Evolutionary conservation across 2,113 vertebrate genomes (phyloP).

Genomic region (Leptosomus discolor): DNA sequence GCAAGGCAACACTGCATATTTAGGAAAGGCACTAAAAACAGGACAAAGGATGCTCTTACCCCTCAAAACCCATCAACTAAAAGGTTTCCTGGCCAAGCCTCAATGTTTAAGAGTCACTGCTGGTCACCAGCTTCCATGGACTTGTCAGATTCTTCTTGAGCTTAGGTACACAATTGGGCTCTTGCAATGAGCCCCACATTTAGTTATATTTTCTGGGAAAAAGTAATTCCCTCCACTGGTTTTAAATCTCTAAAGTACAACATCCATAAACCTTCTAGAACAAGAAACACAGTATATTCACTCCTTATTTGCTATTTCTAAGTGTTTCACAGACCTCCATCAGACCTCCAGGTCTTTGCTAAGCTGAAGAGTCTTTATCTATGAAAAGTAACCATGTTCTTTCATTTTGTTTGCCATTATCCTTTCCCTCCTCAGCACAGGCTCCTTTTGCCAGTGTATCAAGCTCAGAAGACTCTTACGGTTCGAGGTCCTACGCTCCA

Average conservation of each 20-base stretch:
- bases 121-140: background rate
- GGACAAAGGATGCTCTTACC: too few species aligned
- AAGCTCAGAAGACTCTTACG: background rate
- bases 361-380: background rate
- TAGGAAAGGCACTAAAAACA: background rate
- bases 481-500: accelerated
- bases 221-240: background rate
- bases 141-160: background rate
- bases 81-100: background rate
- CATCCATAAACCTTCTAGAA: background rate
- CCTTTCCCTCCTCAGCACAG: background rate
- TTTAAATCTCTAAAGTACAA: background rate
- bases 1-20: accelerated
- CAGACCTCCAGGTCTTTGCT: background rate
- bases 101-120: background rate
- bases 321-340: background rate
- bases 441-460: background rate
- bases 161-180: background rate
- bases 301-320: background rate
- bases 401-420: background rate
- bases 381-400: background rate
- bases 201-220: background rate
- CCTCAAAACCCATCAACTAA: background rate
- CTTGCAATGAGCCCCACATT: background rate
- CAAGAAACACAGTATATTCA: background rate